Conservation (phyloP, 2,888 invertebrate species). For the Lumbricus terrestris region DNA sequence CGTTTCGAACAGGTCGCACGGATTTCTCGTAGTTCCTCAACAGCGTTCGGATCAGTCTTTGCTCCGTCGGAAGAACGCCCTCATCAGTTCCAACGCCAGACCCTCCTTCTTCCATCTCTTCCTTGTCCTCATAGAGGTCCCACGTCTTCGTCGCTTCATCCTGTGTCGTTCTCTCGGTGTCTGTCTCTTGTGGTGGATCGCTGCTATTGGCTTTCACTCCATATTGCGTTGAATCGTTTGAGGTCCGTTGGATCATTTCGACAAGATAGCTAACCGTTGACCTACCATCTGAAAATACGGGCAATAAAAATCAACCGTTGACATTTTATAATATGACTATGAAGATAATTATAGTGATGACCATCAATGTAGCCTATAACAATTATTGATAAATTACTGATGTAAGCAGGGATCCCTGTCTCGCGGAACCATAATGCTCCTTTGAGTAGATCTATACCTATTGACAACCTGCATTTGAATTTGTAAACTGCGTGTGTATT, state of each 20-base stretch:
- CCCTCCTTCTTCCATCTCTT: constrained; percentile 33
- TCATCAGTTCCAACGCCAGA: constrained; percentile 9
- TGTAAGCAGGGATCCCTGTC: no score
- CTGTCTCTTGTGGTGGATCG: background rate
- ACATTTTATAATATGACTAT: no score
- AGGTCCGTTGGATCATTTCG: background rate
- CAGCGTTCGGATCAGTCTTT: constrained; percentile 59
- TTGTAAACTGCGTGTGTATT: no score
- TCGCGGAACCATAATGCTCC: no score
- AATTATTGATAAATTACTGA: no score
- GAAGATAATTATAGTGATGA: no score
- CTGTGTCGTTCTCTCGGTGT: background rate
- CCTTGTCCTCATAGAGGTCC: background rate
- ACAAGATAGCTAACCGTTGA: background rate
- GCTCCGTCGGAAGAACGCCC: constrained; percentile 52
- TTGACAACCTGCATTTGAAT: no score
- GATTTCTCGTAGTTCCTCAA: constrained; percentile 62
- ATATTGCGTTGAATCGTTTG: background rate
- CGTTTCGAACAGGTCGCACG: constrained; percentile 48
- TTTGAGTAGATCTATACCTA: no score
- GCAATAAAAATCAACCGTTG: background rate
- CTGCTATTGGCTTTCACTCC: background rate
- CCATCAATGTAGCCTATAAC: no score
- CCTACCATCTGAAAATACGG: background rate
- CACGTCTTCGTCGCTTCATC: background rate